Base-by-base conservation (phyloP, 2,797 vertebrate genomes). In the Dallia pectoralis region DNA sequence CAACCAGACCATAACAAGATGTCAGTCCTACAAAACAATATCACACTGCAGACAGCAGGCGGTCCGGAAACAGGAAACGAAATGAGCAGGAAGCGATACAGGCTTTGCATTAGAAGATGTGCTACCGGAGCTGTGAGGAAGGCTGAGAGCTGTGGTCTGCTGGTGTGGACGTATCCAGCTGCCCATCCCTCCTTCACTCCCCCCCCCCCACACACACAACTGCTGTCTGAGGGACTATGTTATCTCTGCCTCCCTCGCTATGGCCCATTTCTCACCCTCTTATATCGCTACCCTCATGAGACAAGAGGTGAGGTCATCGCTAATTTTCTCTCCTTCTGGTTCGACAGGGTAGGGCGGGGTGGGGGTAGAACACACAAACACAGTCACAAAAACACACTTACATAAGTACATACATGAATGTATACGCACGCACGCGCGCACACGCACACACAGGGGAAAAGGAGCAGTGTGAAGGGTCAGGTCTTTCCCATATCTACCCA, bases 401-500 rank as follows among this genome's bases (percentile, higher is more conserved):
- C n/a, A n/a, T n/a, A n/a, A n/a, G n/a, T n/a, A n/a, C n/a, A n/a
- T n/a, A n/a, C n/a, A n/a, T n/a, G n/a, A n/a, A n/a, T n/a, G n/a
- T n/a, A n/a, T n/a, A n/a, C n/a, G n/a, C n/a, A n/a, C n/a, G n/a
- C n/a, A n/a, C n/a, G n/a, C n/a, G n/a, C n/a, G n/a, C n/a, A n/a
- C n/a, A n/a, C n/a, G n/a, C n/a, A n/a, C n/a, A n/a, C n/a, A n/a
- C n/a, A n/a, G n/a, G n/a, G n/a, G n/a, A n/a, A n/a, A n/a, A n/a
- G n/a, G n/a, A n/a, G n/a, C 48, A 69, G 40, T 72, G 49, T 72
- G 74, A 77, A 71, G 12, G 64, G 61, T 25, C 40, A 67, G 14
- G 61, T 48, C 9, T 48, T 80, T 81, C 78, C 77, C 75, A 77
- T 72, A 72, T 61, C 67, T 73, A 33, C 72, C 70, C 53, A 56